phyloP scores from a whole-genome alignment of 2,888 invertebrate genomes.

The Antitype chi region DNA sequence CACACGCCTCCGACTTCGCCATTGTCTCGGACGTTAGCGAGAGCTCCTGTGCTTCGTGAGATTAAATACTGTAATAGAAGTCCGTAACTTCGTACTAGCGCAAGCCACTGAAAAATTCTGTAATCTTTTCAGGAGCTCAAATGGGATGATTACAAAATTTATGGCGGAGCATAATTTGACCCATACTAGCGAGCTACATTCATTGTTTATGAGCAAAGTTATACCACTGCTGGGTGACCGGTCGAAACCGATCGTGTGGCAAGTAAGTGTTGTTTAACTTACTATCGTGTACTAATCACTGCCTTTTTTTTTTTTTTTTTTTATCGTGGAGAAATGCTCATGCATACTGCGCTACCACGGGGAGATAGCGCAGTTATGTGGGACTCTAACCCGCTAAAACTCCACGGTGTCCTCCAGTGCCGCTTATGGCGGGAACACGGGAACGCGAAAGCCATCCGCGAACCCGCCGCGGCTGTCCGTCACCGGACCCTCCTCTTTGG shows the following conservation, averaged over 20 bases:
- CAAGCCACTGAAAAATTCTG: neutral
- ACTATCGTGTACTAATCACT: too few relatives aligned
- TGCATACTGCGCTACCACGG: too few relatives aligned
- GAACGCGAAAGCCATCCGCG: too few relatives aligned
- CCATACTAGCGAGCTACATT: constrained; percentile 72
- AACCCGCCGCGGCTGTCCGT: too few relatives aligned
- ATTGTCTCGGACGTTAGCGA: neutral
- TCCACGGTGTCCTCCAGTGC: too few relatives aligned
- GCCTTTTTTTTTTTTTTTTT: too few relatives aligned
- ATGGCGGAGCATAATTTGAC: constrained; percentile 78
- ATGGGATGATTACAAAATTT: constrained; percentile 75
- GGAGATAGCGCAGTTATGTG: too few relatives aligned
- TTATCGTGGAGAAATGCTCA: too few relatives aligned
- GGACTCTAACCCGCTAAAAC: too few relatives aligned
- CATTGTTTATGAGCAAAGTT: constrained; percentile 79
- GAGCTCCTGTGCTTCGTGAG: neutral
- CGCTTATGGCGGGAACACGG: too few relatives aligned
- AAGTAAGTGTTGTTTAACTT: constrained; percentile 71
- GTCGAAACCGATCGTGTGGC: constrained; percentile 82
- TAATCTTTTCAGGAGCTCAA: constrained; percentile 77
- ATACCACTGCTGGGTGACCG: constrained; percentile 76
- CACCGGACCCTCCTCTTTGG: too few relatives aligned
- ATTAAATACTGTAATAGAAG: neutral
- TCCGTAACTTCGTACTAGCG: neutral
- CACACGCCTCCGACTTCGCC: neutral